A percentile compares a stretch with the other conserved stretches of the same genome.
These are phyloP conservation scores for Digitonthophagus gazella DNA, from an alignment of 2,888 invertebrate species.

Conservation along the genomic window DNA sequence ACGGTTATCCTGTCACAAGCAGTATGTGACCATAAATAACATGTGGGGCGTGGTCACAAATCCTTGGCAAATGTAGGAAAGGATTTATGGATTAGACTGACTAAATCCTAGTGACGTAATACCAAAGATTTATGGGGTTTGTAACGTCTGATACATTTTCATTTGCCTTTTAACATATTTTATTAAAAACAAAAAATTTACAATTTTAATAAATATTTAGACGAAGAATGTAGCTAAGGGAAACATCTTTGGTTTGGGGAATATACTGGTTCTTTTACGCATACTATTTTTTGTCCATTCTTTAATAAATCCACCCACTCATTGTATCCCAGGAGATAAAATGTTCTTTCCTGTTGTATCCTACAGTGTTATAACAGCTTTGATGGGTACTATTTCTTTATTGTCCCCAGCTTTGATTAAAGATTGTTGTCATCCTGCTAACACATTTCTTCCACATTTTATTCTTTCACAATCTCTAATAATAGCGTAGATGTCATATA, in stretches of 20 bases:
- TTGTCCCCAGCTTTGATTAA: neutral
- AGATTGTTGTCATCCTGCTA: neutral
- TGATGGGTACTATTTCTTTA: neutral
- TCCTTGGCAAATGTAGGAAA: constrained; percentile 8
- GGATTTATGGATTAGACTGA: constrained; percentile 14
- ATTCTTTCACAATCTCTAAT: neutral
- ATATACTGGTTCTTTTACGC: too few relatives aligned
- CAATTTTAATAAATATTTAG: too few relatives aligned
- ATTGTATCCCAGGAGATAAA: neutral
- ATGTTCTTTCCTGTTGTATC: too few relatives aligned
- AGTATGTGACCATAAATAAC: constrained; percentile 4
- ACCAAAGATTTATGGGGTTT: constrained; percentile 5
- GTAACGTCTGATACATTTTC: neutral
- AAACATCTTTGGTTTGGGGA: too few relatives aligned
- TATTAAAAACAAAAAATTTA: neutral
- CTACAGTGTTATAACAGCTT: neutral
- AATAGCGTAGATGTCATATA: neutral
- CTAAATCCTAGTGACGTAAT: constrained; percentile 3
- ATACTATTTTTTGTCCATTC: neutral
- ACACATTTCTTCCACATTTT: neutral
- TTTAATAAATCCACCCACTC: neutral
- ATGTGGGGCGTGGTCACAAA: constrained; percentile 1
- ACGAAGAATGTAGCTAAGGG: too few relatives aligned
- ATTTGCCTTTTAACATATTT: neutral
- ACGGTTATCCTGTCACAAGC: neutral